Evolutionary conservation across 2,888 invertebrate genomes (phyloP), one percentile per base, ranked within the genome.

Genomic region (Linnaemya vulpina): DNA sequence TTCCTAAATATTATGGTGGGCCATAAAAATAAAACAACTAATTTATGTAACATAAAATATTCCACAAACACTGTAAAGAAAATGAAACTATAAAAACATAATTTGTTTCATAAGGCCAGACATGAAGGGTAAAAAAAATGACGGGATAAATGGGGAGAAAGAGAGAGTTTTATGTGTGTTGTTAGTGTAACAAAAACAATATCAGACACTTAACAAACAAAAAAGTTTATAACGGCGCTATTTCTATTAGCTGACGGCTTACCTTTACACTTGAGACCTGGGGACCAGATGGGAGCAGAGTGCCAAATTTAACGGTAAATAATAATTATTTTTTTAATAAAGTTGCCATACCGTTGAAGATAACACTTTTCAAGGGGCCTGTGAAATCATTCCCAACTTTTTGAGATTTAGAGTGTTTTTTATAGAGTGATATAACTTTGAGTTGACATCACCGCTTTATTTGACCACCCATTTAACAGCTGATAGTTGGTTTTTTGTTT

Each of bases 1-100:
- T 70, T 53, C 25, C 30, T 49, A 67, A 81, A 63, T 70, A 63
- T 76, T 77, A 70, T 78, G 70, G 77, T 63, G 62, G 68, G 58
- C 55, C 84, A 74, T 85, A 85, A 85, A 81, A 85, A 81, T 82
- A 58, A 62, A 85, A 75, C 84, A 85, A 85, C 82, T 84, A 84
- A 84, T 82, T 76, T 82, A 70, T 76, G 82, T 71, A 40, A 76
- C 76, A 71, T 76, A 77, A 75, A 71, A 65, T 75, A 70, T 70
- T 53, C 11, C 53, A 62, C 53, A 55, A 65, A 65, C 46, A 58
- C 58, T 30, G 55, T 71, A 46, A 10, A 40, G 25, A 71, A 46
- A 76, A 67, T 49, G 51, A 58, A 71, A 65, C 63, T 62, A 70
- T 76, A 81, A 81, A 75, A 81, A 55, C 3, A 70, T 82, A 70